Percentiles rank a stretch among this genome's conserved stretches.
Evolutionary conservation across 2,888 invertebrate genomes (phyloP).

Genomic region (Habrosyne pyritoides): DNA sequence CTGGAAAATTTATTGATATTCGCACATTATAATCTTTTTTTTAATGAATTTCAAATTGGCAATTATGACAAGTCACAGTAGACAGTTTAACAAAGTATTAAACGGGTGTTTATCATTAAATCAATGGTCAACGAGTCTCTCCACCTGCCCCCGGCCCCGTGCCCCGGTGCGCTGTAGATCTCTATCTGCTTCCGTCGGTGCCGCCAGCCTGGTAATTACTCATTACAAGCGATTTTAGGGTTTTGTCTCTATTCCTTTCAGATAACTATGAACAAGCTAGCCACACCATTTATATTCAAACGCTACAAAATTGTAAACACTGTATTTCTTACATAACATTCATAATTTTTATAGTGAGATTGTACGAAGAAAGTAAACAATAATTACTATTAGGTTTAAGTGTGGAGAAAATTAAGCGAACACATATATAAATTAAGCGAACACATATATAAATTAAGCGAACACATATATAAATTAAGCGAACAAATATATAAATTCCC

Average conservation of each 20-base stretch:
- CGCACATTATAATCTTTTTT: neutral
- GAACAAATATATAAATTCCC: no score
- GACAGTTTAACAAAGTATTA: constrained; percentile 39
- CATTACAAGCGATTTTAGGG: constrained; percentile 68
- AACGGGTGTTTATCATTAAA: constrained; percentile 68
- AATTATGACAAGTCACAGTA: neutral
- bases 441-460: no score
- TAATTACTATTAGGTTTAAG: no score
- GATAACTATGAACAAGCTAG: constrained; percentile 13
- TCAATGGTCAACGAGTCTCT: constrained; percentile 59
- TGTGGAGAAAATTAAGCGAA: no score
- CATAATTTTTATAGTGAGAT: no score
- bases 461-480: no score
- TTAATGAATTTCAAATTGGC: neutral
- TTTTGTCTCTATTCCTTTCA: constrained; percentile 27
- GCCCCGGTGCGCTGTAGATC: constrained; percentile 52
- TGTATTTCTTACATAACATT: no score
- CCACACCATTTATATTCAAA: constrained; percentile 11
- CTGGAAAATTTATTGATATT: neutral
- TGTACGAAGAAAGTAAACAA: no score
- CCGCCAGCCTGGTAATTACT: constrained; percentile 66
- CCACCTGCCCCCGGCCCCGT: constrained; percentile 25
- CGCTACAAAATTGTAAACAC: constrained; percentile 24
- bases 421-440: no score
- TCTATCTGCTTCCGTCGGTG: constrained; percentile 69